phyloP scores from a whole-genome alignment of 2,113 vertebrate genomes.

The Picathartes gymnocephalus region DNA sequence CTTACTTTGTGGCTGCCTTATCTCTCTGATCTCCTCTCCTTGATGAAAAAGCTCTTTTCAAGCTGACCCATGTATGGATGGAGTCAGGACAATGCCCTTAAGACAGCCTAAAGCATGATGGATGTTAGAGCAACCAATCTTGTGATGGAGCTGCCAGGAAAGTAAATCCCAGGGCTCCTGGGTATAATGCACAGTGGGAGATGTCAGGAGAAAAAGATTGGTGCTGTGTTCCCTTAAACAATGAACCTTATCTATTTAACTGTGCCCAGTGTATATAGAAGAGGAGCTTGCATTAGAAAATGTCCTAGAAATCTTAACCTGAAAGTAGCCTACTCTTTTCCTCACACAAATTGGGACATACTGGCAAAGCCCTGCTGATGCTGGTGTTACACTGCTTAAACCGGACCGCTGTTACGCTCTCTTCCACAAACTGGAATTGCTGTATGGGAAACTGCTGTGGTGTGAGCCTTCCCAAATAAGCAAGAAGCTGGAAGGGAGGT shows the following conservation, averaged over 20 bases:
- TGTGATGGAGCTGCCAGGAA: not conserved
- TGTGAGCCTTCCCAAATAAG: not conserved
- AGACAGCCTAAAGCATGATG: not conserved
- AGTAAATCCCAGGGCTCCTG: not conserved
- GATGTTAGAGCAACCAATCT: not conserved
- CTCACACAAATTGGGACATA: not conserved
- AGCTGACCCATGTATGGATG: not conserved
- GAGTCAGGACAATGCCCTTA: not conserved
- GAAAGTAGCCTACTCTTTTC: not conserved
- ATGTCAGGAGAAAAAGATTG: not conserved
- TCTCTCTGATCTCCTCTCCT: not conserved
- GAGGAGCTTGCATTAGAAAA: not conserved
- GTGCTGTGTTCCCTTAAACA: not conserved
- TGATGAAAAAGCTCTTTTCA: not conserved
- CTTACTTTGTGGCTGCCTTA: not conserved
- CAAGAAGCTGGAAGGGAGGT: not conserved
- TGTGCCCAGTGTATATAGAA: not conserved
- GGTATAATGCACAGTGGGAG: not conserved
- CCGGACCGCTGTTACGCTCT: fast-evolving
- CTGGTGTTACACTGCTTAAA: not conserved
- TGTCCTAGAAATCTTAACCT: not conserved
- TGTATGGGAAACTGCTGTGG: not conserved
- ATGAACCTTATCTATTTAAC: not conserved
- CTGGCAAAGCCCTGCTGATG: not conserved
- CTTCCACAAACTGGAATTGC: not conserved